phyloP scores from a whole-genome alignment of 2,888 invertebrate species.

The Atethmia centrago region DNA sequence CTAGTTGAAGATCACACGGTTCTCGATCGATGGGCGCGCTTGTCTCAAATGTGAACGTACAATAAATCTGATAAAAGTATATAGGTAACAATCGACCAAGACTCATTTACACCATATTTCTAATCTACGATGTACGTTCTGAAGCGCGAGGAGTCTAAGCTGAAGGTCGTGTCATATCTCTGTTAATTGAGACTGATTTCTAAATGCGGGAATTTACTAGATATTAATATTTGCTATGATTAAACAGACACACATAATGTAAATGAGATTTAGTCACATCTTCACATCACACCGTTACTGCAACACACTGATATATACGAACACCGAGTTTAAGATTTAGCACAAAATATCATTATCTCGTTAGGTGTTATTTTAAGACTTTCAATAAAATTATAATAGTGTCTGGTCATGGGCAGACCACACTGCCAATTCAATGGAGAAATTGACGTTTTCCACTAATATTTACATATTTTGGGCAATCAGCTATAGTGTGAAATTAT shows the following conservation, averaged over 20 bases:
- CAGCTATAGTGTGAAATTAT: not conserved
- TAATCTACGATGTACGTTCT: conserved; percentile 62
- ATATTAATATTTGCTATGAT: conserved; percentile 61
- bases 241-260: conserved; percentile 67
- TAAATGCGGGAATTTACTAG: conserved; percentile 62
- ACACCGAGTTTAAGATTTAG: conserved; percentile 37
- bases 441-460: not conserved
- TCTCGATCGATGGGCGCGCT: conserved; percentile 43
- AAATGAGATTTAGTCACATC: conserved; percentile 67
- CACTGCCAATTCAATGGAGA: not conserved
- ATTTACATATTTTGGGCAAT: not conserved
- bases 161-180: conserved; percentile 54
- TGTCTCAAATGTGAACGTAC: conserved; percentile 39
- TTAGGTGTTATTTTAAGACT: not conserved
- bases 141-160: conserved; percentile 64
- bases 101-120: conserved; percentile 68
- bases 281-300: conserved; percentile 51
- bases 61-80: conserved; percentile 53
- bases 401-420: not conserved
- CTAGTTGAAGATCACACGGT: conserved; percentile 42
- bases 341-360: not conserved
- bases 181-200: conserved; percentile 55
- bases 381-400: conserved; percentile 19
- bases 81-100: conserved; percentile 63
- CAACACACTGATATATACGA: conserved; percentile 44